phyloP scores from a whole-genome alignment of 2,113 vertebrate species.

The Ascaphus truei region DNA sequence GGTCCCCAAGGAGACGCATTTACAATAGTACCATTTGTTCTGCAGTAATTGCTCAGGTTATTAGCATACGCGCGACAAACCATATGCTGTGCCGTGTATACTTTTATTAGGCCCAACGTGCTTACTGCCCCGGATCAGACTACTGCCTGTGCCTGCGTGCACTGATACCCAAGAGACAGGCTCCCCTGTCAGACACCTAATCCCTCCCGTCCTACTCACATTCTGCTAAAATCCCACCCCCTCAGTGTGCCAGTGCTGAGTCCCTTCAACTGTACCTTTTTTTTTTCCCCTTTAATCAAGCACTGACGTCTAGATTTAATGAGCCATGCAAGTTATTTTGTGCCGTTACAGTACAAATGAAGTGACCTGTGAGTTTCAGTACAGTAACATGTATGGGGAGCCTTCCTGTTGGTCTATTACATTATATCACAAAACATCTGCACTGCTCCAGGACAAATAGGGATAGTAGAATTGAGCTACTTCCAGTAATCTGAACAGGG shows the following conservation, averaged over 20 bases:
- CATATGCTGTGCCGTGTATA: conserved; percentile 29
- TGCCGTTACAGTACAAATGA: background rate
- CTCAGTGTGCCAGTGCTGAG: background rate
- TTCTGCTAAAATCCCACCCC: background rate
- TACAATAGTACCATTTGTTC: conserved; percentile 34
- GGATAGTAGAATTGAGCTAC: too few relatives aligned
- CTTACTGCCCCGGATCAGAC: conserved; percentile 26
- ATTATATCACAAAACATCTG: too few relatives aligned
- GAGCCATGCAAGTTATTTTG: background rate
- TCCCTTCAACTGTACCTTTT: background rate
- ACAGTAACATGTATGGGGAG: background rate
- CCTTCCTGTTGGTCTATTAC: too few relatives aligned
- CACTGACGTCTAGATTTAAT: background rate
- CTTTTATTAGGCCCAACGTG: conserved; percentile 28
- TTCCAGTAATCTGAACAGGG: too few relatives aligned
- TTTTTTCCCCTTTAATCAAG: too few relatives aligned
- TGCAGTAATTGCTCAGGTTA: conserved; percentile 36
- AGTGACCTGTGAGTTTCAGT: background rate
- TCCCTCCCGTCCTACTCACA: background rate
- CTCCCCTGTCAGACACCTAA: background rate
- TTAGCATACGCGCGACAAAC: conserved; percentile 32
- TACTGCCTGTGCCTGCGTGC: background rate
- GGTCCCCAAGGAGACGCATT: conserved; percentile 11
- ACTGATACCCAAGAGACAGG: background rate
- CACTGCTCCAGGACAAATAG: too few relatives aligned